Conservation (phyloP, 2,888 invertebrate genomes). For the Ophioninae sp. region DNA sequence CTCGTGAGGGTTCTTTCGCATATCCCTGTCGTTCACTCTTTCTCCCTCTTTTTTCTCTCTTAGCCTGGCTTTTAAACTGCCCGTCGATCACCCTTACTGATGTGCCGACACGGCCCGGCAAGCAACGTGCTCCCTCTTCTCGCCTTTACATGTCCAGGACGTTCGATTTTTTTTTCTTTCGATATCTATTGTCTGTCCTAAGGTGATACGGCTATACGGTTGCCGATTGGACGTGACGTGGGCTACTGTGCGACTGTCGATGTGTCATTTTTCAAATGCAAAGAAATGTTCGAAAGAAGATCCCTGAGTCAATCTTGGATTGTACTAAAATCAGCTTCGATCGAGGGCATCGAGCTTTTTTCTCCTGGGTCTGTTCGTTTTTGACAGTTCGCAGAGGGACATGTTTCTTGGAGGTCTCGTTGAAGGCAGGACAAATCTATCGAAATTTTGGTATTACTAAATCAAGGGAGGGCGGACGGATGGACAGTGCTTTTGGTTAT, state of each 20-base stretch:
- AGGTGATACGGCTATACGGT: conserved; percentile 12
- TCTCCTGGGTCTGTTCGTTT: not conserved
- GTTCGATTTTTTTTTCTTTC: conserved; percentile 28
- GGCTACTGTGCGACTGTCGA: not conserved
- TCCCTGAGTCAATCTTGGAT: not conserved
- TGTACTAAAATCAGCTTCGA: not conserved
- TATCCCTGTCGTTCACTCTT: conserved; percentile 19
- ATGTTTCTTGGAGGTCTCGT: not conserved
- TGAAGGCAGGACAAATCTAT: not conserved
- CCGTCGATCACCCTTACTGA: conserved; percentile 23
- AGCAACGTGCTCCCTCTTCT: conserved; percentile 11
- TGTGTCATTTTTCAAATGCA: not conserved
- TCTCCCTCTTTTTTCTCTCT: conserved; percentile 18
- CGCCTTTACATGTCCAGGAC: conserved; percentile 14
- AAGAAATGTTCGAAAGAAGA: not conserved
- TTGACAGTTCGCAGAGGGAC: not conserved
- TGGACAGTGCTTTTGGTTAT: not conserved
- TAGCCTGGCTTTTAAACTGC: not conserved
- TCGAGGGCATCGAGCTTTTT: not conserved
- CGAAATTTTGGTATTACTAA: not conserved
- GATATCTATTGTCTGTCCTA: conserved; percentile 48
- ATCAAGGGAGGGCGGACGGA: not conserved
- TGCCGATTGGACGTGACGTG: not conserved
- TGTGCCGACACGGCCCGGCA: conserved; percentile 38
- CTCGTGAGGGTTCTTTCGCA: conserved; percentile 29